Percentiles rank a stretch among this genome's conserved stretches.
Conservation (phyloP, 2,888 invertebrate species). For the Ypsolopha scabrella region DNA sequence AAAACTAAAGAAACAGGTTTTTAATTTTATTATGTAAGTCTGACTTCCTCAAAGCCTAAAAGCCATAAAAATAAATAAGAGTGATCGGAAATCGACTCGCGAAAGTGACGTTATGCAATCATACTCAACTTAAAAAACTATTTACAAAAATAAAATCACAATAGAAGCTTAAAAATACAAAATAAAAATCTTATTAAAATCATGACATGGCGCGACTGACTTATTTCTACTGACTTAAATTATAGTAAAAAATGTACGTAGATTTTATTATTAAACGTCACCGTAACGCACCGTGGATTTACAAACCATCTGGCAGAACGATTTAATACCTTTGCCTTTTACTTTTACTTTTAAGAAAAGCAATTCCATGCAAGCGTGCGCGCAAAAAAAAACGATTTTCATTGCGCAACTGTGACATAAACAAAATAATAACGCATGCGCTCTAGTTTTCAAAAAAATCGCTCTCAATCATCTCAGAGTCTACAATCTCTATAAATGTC, state of each 20-base stretch:
- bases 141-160: slow-evolving; percentile 26
- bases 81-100: background rate
- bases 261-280: slow-evolving; percentile 8
- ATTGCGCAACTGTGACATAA: slow-evolving; percentile 1
- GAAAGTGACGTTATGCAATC: slow-evolving; percentile 1
- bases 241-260: slow-evolving; percentile 17
- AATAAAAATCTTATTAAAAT: slow-evolving; percentile 31
- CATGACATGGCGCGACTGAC: slow-evolving; percentile 65
- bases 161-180: slow-evolving; percentile 24
- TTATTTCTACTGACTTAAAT: slow-evolving; percentile 46
- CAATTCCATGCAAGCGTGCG: background rate
- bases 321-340: slow-evolving; percentile 8
- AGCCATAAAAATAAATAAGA: background rate
- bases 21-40: background rate
- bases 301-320: background rate
- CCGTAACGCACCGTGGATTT: slow-evolving; percentile 25
- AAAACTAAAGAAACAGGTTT: background rate
- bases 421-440: background rate
- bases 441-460: background rate
- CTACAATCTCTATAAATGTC: slow-evolving; percentile 53
- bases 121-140: background rate
- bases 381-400: background rate
- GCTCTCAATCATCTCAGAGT: slow-evolving; percentile 23
- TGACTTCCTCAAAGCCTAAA: background rate
- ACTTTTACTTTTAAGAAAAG: slow-evolving; percentile 8